A percentile compares a stretch with the other conserved stretches of the same genome.
Evolutionary conservation across 2,797 vertebrate species (phyloP).

Genomic region (Bradypodion pumilum): DNA sequence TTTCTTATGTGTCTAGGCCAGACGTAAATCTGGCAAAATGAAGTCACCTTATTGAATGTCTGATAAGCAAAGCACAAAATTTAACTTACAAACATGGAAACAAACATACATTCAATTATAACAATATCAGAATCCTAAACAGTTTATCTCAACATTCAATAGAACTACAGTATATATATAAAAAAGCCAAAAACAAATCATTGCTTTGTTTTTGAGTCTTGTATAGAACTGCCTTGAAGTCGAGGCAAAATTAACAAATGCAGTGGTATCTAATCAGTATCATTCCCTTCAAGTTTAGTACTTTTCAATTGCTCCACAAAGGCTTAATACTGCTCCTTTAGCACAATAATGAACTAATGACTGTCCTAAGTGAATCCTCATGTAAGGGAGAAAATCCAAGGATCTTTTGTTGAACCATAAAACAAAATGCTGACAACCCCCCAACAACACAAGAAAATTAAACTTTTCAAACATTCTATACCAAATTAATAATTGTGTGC

Average conservation of each 20-base stretch:
- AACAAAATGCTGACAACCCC: too few species aligned
- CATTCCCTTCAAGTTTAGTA: constrained; percentile 55
- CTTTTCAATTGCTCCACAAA: constrained; percentile 49
- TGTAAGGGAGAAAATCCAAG: constrained; percentile 28
- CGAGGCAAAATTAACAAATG: constrained; percentile 57
- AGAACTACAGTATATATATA: constrained; percentile 53
- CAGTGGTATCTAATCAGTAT: constrained; percentile 60
- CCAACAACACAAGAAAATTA: too few species aligned
- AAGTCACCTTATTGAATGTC: constrained; percentile 57
- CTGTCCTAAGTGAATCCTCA: constrained; percentile 36
- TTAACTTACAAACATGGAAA: constrained; percentile 49
- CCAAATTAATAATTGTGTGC: neutral
- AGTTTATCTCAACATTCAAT: constrained; percentile 47
- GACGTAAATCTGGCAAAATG: too few species aligned
- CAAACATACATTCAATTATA: constrained; percentile 54
- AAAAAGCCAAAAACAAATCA: constrained; percentile 49
- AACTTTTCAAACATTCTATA: neutral
- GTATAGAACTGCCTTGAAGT: constrained; percentile 60
- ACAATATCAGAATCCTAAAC: constrained; percentile 60
- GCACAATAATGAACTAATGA: constrained; percentile 51
- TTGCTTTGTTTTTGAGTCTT: constrained; percentile 59
- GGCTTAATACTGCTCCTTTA: constrained; percentile 66
- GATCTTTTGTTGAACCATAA: constrained; percentile 24
- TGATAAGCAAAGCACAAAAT: constrained; percentile 55
- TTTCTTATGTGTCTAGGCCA: too few species aligned